Evolutionary conservation across 1,140 invertebrate species (phyloP), one percentile per base, ranked within the genome.

Genomic region (Pseudoatta argentina): DNA sequence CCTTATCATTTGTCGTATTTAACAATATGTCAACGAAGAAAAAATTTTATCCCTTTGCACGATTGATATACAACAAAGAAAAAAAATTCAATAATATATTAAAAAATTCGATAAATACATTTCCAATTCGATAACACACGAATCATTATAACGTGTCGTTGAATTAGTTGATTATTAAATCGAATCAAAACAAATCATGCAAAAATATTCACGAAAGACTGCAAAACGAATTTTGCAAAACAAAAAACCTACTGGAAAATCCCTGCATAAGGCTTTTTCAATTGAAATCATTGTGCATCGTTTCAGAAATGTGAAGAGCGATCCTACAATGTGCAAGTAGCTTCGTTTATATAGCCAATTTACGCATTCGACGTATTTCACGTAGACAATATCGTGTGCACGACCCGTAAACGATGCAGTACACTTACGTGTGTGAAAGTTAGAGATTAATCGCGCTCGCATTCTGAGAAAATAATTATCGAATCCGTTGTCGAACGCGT

Each of bases 161-260:
- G 39, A 51, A 51, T 51, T 44, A 44, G 10, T 44, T 51, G 48
- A 69, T 78, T 66, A 69, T 78, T 66, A 66, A 66, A 27, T 44
- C 39, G 16, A 77, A 63, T 48, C n/a, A 77, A 78, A 78, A 64
- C 18, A 77, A 10, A 48, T 21, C 18, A 3, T 30, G 6, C 10
- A 39, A 44, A 63, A 77, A 66, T 44, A 78, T 0, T 18, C 14
- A 24, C n/a, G 4, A 39, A 44, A 24, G 12, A 14, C 8, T 48
- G 6, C 16, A 48, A 21, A 21, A 21, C 21, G 21, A 21, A 64
- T 30, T 48, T 48, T 5, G 10, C 21, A n/a, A n/a, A 55, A 6
- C 5, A 8, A 57, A 57, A 57, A 57, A 57, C 8, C n/a, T 3
- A 57, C 7, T 57, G 0, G 48, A 51, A 16, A 51, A 59, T 44